Conservation (phyloP, 2,113 vertebrate genomes). For the Amblyornis subalaris region DNA sequence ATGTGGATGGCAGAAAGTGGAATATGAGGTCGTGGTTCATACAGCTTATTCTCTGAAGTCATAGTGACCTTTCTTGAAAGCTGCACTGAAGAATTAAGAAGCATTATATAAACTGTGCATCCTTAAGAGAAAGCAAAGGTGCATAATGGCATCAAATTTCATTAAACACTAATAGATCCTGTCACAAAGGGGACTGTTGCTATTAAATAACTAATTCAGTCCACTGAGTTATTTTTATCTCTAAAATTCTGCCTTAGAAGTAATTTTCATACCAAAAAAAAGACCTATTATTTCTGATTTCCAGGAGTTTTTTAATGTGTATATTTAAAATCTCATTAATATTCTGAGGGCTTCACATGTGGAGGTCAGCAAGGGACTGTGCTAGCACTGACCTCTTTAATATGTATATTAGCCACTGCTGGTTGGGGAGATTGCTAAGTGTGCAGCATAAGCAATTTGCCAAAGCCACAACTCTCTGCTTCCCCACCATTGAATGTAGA, state of each 20-base stretch:
- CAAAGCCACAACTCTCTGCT: background rate
- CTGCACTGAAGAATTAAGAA: background rate
- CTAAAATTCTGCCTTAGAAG: background rate
- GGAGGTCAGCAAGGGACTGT: slow-evolving; percentile 42
- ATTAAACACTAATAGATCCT: background rate
- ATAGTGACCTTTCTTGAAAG: background rate
- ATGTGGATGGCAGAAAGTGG: background rate
- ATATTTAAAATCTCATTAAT: slow-evolving; percentile 12
- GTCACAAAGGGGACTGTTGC: background rate
- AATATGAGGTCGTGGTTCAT: background rate
- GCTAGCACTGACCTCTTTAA: slow-evolving; percentile 40
- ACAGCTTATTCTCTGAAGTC: background rate
- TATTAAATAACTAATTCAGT: background rate
- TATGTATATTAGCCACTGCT: slow-evolving; percentile 52
- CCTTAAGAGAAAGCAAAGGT: background rate
- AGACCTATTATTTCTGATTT: background rate
- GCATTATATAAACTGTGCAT: background rate
- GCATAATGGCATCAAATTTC: background rate
- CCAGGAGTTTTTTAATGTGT: background rate
- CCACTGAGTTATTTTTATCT: background rate
- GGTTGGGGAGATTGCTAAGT: slow-evolving; percentile 20
- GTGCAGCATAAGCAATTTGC: slow-evolving; percentile 42
- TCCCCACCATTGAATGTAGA: background rate
- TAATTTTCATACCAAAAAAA: background rate
- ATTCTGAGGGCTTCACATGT: slow-evolving; percentile 15